These are phyloP conservation scores for Lithophane socia DNA, from an alignment of 2,888 invertebrate genomes.

Conservation along the genomic window DNA sequence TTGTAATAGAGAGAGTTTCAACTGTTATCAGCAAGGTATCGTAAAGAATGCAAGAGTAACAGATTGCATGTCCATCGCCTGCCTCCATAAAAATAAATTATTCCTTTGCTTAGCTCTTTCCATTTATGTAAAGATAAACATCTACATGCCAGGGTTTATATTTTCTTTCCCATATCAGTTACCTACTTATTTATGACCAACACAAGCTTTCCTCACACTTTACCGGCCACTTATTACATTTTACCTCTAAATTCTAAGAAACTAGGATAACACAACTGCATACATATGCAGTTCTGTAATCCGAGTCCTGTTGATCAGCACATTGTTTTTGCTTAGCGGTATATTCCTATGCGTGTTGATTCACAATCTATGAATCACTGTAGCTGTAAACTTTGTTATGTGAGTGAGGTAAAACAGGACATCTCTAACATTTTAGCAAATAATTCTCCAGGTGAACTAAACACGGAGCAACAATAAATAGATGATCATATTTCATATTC, in stretches of 20 bases:
- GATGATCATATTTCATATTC: constrained; percentile 79
- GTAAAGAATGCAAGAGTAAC: constrained; percentile 37
- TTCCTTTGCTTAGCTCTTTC: constrained; percentile 32
- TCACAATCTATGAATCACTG: constrained; percentile 65
- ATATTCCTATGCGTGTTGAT: constrained; percentile 63
- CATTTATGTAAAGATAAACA: constrained; percentile 43
- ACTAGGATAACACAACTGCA: constrained; percentile 53
- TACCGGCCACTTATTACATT: constrained; percentile 23
- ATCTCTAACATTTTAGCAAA: constrained; percentile 56
- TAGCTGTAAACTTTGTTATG: constrained; percentile 44
- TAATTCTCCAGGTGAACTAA: constrained; percentile 69
- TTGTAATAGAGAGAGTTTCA: constrained; percentile 23
- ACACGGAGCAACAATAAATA: constrained; percentile 62
- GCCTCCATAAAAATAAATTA: constrained; percentile 31
- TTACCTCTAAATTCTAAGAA: constrained; percentile 54
- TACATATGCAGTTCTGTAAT: constrained; percentile 58
- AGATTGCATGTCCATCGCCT: constrained; percentile 28
- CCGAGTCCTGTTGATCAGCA: constrained; percentile 53
- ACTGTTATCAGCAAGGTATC: constrained; percentile 30
- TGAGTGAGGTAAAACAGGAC: constrained; percentile 50
- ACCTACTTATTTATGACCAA: constrained; percentile 30
- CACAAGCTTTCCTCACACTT: constrained; percentile 36
- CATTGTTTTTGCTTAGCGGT: constrained; percentile 63
- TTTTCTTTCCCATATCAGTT: constrained; percentile 40
- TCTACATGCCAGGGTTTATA: constrained; percentile 12